phyloP scores from a whole-genome alignment of 2,113 vertebrate species.

The Megaptera novaeangliae region DNA sequence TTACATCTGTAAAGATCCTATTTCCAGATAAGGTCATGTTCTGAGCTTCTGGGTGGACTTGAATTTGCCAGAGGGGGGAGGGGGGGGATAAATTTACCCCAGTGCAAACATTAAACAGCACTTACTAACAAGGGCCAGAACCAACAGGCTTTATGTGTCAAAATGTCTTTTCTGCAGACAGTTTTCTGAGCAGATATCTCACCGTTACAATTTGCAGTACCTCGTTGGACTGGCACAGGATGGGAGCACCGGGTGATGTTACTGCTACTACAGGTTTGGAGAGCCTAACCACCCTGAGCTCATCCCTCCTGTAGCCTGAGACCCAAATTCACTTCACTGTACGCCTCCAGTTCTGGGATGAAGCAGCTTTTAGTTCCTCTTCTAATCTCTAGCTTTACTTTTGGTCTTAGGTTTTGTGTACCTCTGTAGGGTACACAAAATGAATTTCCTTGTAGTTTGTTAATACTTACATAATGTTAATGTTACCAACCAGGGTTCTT shows the following conservation, averaged over 20 bases:
- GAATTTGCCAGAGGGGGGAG: too few relatives aligned
- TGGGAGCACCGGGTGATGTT: not conserved
- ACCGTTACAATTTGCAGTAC: not conserved
- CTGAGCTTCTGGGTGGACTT: not conserved
- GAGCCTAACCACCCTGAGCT: not conserved
- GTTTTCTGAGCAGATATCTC: not conserved
- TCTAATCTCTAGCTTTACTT: not conserved
- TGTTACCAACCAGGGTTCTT: too few relatives aligned
- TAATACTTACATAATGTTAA: too few relatives aligned
- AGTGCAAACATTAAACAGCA: not conserved
- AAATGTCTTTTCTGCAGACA: not conserved
- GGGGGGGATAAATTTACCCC: not conserved
- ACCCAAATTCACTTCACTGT: not conserved
- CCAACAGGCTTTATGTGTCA: not conserved
- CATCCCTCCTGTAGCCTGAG: not conserved
- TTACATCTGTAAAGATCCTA: not conserved
- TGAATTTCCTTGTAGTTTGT: not conserved
- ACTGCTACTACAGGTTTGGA: not conserved
- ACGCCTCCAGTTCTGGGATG: not conserved
- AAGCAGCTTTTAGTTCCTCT: not conserved
- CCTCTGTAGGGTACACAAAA: not conserved
- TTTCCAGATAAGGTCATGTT: not conserved
- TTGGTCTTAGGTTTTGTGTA: not conserved
- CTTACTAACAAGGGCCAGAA: not conserved
- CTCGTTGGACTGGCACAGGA: not conserved